These are phyloP conservation scores for Latrodectus geometricus DNA, from an alignment of 1,140 invertebrate species.

Conservation along the genomic window DNA sequence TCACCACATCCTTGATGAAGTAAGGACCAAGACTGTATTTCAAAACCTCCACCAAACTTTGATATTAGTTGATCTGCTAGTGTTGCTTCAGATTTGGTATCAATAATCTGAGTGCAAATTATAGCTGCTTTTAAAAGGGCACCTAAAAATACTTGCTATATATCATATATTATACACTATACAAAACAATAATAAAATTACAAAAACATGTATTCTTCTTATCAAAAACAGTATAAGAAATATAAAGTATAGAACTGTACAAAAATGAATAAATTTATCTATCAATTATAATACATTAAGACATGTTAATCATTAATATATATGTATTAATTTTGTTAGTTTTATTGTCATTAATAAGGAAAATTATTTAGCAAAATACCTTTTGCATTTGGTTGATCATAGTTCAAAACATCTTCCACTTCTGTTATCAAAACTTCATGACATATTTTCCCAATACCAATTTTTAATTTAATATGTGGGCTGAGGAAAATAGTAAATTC, in stretches of 20 bases:
- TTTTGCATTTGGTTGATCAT: conserved; percentile 70
- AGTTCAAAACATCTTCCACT: conserved; percentile 70
- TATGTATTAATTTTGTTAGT: too few relatives aligned
- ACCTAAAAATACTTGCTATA: conserved; percentile 64
- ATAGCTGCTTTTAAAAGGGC: conserved; percentile 72
- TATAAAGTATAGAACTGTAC: too few relatives aligned
- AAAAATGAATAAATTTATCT: too few relatives aligned
- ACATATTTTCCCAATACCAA: conserved; percentile 65
- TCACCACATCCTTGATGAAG: conserved; percentile 71
- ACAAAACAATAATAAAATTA: too few relatives aligned
- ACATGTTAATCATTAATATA: too few relatives aligned
- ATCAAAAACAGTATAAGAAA: too few relatives aligned
- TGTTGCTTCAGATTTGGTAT: conserved; percentile 65
- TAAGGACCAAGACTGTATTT: conserved; percentile 72
- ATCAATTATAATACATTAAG: too few relatives aligned
- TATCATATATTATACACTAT: too few relatives aligned
- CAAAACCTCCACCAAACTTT: conserved; percentile 71
- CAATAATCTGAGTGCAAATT: conserved; percentile 69
- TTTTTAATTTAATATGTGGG: conserved; percentile 59
- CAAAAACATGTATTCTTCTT: too few relatives aligned
- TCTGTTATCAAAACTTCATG: conserved; percentile 66
- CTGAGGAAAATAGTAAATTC: conserved; percentile 25
- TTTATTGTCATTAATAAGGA: too few relatives aligned
- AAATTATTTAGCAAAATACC: conserved; percentile 63
- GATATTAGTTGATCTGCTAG: conserved; percentile 69